These are phyloP conservation scores for Lophotriccus pileatus DNA, from an alignment of 2,797 vertebrate genomes.

Conservation along the genomic window DNA sequence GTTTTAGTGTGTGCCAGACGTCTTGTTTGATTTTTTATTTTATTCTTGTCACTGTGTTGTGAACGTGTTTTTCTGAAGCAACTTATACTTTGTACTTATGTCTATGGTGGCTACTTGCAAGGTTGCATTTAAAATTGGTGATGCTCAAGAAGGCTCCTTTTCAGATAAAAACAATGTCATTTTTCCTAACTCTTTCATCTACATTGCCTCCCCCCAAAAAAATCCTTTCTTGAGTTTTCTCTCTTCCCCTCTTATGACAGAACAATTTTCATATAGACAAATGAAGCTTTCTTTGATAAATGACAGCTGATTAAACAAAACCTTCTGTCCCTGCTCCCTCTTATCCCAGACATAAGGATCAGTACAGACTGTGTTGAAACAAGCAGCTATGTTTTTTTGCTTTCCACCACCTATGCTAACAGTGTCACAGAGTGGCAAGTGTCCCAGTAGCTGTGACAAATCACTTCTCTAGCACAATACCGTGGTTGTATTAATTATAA, in stretches of 20 bases:
- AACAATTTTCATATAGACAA: not conserved
- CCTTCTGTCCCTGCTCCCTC: not conserved
- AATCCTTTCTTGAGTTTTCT: constrained; percentile 7
- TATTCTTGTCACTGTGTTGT: constrained; percentile 52
- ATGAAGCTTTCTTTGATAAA: constrained; percentile 13
- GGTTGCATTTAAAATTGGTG: constrained; percentile 13
- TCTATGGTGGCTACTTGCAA: constrained; percentile 33
- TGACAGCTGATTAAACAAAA: constrained; percentile 16
- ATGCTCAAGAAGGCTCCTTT: constrained; percentile 5
- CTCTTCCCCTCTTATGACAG: not conserved
- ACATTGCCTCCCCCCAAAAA: not conserved
- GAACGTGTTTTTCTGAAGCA: constrained; percentile 25
- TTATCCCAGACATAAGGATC: not conserved
- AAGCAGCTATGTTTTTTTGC: not conserved
- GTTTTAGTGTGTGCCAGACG: constrained; percentile 51
- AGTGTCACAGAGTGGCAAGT: not conserved
- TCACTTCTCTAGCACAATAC: constrained; percentile 17
- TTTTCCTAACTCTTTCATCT: not conserved
- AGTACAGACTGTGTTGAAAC: not conserved
- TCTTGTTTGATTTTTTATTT: constrained; percentile 49
- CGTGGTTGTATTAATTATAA: constrained; percentile 26
- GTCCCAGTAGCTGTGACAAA: not conserved
- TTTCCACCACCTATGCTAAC: not conserved
- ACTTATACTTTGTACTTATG: constrained; percentile 22
- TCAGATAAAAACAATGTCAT: not conserved